Base-by-base conservation (phyloP, 2,888 invertebrate species). In the Nemotelus nigrinus region DNA sequence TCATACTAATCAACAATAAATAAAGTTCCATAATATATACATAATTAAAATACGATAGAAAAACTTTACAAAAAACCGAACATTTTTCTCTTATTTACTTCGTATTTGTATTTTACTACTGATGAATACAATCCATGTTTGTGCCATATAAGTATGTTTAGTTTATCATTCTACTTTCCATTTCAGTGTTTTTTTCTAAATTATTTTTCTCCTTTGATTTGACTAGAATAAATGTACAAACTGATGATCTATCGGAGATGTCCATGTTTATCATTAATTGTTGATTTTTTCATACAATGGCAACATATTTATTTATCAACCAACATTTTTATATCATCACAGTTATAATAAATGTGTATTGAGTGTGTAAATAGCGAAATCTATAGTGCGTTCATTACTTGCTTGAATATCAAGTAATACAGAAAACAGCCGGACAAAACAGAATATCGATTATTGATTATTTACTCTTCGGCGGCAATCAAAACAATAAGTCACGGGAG, bases 191-290 rank as follows among this genome's bases (percentile, higher is more conserved):
- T 25, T 25, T 25, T 25, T 25, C 25, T 25, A 25, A 25, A 25
- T 25, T 25, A 25, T 25, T 25, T 39, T 76, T 74, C 45, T 53
- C 47, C 25, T 70, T 70, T 78, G 41, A n/a, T 79, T 77, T 79
- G 79, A 79, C 79, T 79, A 79, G 79, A 79, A 78, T 78, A 78
- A 76, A 60, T 78, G 64, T 79, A 78, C 75, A 78, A 70, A 53
- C 10, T 41, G 45, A 25, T 25, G 25, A 76, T 76, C 43, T 44
- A 72, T 58, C n/a, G 43, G 53, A 60, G 3, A n/a, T 47, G n/a
- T 25, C 3, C 45, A 44, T 45, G 43, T 10, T 70, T 70, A 39
- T 70, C n/a, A 53, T 43, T 65, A 44, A 43, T 60, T 76, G 67
- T 53, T 55, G 55, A 44, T 7, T 57, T 76, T 70, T 78, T 63